Conservation (phyloP, 2,113 vertebrate genomes). For the Saguinus imperator region DNA sequence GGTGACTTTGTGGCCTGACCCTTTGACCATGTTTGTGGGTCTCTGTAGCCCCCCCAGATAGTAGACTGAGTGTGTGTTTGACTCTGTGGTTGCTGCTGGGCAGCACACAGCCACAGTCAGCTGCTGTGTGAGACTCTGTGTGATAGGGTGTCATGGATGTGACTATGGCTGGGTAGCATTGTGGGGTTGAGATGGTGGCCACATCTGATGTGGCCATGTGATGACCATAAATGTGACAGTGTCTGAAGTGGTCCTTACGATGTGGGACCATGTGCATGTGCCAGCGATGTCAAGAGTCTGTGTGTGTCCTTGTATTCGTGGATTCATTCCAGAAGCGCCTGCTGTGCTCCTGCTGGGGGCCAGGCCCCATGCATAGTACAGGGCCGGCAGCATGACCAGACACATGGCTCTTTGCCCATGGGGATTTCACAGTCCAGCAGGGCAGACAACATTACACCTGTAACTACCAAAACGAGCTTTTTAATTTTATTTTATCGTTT, state of each 20-base stretch:
- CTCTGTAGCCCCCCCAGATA: background rate
- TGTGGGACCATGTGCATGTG: background rate
- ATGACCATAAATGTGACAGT: background rate
- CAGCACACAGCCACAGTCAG: background rate
- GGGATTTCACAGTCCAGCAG: background rate
- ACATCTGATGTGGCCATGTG: too few species aligned
- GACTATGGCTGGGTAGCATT: background rate
- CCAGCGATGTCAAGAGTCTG: background rate
- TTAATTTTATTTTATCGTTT: background rate
- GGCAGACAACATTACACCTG: background rate
- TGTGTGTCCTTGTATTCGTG: background rate
- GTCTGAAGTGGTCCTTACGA: background rate
- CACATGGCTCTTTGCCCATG: background rate
- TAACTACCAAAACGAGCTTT: constrained; percentile 19
- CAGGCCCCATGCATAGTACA: background rate
- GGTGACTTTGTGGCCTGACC: background rate
- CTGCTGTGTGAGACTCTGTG: accelerated
- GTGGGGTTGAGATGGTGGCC: background rate
- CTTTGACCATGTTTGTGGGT: background rate
- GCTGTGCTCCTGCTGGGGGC: background rate
- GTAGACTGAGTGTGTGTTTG: background rate
- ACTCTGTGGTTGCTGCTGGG: background rate
- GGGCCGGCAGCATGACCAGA: background rate
- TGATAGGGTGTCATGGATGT: background rate
- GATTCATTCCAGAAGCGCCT: background rate